A percentile compares a stretch with the other conserved stretches of the same genome.
These are phyloP conservation scores for Piprites chloris DNA, from an alignment of 2,113 vertebrate genomes.

Conservation along the genomic window DNA sequence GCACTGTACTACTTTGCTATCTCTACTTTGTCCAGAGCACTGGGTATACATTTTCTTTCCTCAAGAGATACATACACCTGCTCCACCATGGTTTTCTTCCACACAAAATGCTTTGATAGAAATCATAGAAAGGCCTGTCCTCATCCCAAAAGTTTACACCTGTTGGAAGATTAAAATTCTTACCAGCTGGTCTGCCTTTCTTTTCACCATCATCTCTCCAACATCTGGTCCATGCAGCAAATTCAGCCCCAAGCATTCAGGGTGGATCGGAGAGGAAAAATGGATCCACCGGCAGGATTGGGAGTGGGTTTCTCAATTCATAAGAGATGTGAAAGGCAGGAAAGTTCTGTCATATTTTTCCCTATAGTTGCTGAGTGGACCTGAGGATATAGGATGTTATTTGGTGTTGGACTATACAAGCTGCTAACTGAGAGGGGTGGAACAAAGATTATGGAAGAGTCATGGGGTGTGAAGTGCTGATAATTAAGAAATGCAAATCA, in stretches of 20 bases:
- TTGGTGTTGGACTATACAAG: neutral
- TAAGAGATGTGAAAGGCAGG: neutral
- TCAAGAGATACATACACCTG: neutral
- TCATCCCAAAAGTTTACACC: neutral
- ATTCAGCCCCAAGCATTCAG: accelerated
- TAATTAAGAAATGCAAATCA: neutral
- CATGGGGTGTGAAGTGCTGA: neutral
- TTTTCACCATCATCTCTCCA: neutral
- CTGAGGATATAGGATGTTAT: neutral
- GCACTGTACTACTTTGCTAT: neutral
- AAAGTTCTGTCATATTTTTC: neutral
- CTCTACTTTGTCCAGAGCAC: neutral
- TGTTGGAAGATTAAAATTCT: neutral
- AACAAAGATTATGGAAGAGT: neutral
- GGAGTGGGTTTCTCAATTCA: accelerated
- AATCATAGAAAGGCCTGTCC: neutral
- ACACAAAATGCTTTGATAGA: neutral
- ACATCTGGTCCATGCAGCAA: neutral
- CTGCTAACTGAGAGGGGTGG: neutral
- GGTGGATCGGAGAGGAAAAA: neutral
- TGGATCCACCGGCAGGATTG: neutral
- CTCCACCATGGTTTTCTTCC: neutral
- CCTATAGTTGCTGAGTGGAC: neutral
- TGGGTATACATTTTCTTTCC: neutral
- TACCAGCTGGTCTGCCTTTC: neutral